Conservation (phyloP, 2,797 vertebrate genomes). For the Melanogrammus aeglefinus region DNA sequence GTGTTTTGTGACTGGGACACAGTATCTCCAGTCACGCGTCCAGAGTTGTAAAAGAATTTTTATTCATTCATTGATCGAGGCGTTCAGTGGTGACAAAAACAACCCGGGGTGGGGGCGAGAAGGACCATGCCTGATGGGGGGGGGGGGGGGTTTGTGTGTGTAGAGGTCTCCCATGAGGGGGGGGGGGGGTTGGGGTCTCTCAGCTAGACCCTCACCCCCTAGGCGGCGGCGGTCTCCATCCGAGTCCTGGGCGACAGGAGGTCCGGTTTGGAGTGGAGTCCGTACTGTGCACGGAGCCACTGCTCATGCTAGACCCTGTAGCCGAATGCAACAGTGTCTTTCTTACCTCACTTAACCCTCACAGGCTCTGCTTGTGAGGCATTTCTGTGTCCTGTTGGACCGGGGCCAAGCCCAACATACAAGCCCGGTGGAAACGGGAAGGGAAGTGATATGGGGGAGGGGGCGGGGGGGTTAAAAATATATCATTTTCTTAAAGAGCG, state of each 20-base stretch:
- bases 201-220: no score
- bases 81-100: not conserved
- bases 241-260: not conserved
- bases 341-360: not conserved
- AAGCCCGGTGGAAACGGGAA: no score
- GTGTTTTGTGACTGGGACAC: not conserved
- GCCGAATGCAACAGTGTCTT: not conserved
- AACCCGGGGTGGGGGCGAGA: not conserved
- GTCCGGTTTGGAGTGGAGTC: no score
- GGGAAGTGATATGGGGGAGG: not conserved
- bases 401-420: not conserved
- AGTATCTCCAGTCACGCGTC: not conserved
- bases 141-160: not conserved
- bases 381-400: not conserved
- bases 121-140: not conserved
- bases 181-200: no score
- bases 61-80: not conserved
- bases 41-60: not conserved
- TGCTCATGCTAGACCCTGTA: not conserved
- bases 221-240: no score
- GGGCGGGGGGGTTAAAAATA: no score
- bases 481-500: not conserved
- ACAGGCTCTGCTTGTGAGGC: not conserved
- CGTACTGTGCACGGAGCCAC: not conserved
- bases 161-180: not conserved